Percentiles rank a stretch among this genome's conserved stretches.
Conservation (phyloP, 2,113 vertebrate species). For the Dicaeum eximium region DNA sequence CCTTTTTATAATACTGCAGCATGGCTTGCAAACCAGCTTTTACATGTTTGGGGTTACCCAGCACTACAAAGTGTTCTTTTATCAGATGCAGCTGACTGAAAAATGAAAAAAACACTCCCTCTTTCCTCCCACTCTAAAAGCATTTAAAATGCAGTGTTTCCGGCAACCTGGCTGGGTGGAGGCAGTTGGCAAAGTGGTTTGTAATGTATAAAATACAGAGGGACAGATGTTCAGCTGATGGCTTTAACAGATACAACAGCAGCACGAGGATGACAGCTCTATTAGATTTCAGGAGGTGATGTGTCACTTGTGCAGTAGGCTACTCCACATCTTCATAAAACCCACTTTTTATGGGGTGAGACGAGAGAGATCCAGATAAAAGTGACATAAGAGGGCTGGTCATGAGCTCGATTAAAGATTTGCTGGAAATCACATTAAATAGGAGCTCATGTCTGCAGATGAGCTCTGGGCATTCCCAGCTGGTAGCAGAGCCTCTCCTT, state of each 20-base stretch:
- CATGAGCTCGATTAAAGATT: neutral
- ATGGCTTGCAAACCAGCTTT: conserved; percentile 19
- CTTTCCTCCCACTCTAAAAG: conserved; percentile 38
- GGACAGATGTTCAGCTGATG: conserved; percentile 38
- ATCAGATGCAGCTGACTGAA: conserved; percentile 57
- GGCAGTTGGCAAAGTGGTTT: conserved; percentile 15
- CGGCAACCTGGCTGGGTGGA: neutral
- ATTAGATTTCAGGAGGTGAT: conserved; percentile 50
- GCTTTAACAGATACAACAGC: conserved; percentile 14
- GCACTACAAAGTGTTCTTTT: conserved; percentile 43
- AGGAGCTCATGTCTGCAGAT: neutral
- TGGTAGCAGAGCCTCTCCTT: neutral
- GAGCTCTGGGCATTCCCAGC: neutral
- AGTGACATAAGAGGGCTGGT: neutral
- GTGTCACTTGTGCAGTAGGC: conserved; percentile 41
- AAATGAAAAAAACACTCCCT: conserved; percentile 41
- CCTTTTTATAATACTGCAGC: neutral
- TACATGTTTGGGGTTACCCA: conserved; percentile 44
- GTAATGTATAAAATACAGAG: neutral
- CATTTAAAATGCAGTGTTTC: conserved; percentile 4
- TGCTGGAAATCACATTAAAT: conserved; percentile 21
- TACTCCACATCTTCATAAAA: conserved; percentile 44
- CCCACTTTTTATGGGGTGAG: conserved; percentile 49
- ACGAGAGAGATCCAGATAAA: conserved; percentile 18
- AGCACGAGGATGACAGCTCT: conserved; percentile 36